Conservation (phyloP, 2,113 vertebrate genomes). For the Irena cyanogastra region DNA sequence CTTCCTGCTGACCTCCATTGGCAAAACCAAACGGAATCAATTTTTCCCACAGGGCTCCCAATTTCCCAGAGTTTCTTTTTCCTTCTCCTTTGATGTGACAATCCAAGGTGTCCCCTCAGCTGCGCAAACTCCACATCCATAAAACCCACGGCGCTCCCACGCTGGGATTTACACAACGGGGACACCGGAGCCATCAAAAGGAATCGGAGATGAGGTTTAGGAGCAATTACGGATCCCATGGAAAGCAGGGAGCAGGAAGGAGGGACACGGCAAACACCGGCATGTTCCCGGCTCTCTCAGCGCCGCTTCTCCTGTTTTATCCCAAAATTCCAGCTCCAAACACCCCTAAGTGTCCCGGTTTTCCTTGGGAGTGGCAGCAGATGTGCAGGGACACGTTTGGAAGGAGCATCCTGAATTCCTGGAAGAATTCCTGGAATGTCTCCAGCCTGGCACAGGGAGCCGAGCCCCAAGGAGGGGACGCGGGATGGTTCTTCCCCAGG, state of each 20-base stretch:
- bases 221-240: background rate
- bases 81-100: background rate
- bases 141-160: background rate
- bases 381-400: background rate
- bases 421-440: background rate
- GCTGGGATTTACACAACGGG: background rate
- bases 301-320: background rate
- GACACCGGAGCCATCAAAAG: background rate
- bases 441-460: rapidly evolving
- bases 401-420: background rate
- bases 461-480: background rate
- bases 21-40: background rate
- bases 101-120: background rate
- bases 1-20: background rate
- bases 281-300: background rate
- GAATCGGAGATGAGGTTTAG: background rate
- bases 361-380: background rate
- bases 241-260: background rate
- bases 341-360: background rate
- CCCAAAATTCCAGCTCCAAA: background rate
- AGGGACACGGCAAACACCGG: rapidly evolving
- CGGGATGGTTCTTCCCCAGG: rapidly evolving
- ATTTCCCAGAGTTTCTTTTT: background rate
- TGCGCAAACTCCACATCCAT: background rate
- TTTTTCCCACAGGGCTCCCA: background rate